These are phyloP conservation scores for Pomatorhinus ruficollis DNA, from an alignment of 2,113 vertebrate species.

Conservation along the genomic window DNA sequence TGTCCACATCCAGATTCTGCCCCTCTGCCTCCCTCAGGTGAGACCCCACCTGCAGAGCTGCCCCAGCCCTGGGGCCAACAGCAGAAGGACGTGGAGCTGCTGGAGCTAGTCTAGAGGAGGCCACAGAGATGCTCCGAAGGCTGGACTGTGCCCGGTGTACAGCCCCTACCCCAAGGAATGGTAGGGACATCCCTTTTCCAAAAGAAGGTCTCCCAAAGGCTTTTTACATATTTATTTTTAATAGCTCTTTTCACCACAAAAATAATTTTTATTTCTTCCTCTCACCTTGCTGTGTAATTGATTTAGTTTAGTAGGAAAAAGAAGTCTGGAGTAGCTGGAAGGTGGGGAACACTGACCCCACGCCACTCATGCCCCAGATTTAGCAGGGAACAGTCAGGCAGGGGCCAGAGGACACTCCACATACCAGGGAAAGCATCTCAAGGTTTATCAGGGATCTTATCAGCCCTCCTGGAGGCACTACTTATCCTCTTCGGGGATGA, in stretches of 20 bases:
- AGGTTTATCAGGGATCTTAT: neutral
- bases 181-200: neutral
- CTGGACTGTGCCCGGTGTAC: accelerated
- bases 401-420: neutral
- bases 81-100: accelerated
- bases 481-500: neutral
- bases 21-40: neutral
- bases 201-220: neutral
- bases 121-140: accelerated
- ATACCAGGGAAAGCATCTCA: neutral
- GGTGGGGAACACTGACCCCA: neutral
- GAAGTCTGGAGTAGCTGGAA: neutral
- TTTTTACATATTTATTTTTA: neutral
- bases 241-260: neutral
- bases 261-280: neutral
- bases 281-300: neutral
- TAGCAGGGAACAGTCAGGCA: neutral
- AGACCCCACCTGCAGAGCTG: neutral
- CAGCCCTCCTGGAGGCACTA: neutral
- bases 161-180: neutral
- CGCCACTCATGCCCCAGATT: accelerated
- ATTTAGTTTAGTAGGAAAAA: neutral
- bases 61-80: neutral
- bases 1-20: neutral
- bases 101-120: neutral